Evolutionary conservation across 2,113 vertebrate genomes (phyloP).

Genomic region (Myrmecophaga tridactyla): DNA sequence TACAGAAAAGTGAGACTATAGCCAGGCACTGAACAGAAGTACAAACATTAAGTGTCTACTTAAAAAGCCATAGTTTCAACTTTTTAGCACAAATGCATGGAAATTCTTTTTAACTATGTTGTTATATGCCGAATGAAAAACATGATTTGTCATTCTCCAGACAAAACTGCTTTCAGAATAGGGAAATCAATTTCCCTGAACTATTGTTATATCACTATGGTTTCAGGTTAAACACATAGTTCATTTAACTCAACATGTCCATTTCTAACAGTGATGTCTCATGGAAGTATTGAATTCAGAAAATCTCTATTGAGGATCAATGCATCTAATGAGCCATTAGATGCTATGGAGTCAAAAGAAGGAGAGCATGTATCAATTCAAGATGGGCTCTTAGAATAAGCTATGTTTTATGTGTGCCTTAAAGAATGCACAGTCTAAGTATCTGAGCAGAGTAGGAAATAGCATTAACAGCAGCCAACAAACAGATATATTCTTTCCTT

Average conservation of each 20-base stretch:
- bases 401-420: neutral
- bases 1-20: slow-evolving; percentile 29
- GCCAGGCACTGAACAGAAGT: neutral
- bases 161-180: slow-evolving; percentile 29
- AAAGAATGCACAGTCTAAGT: neutral
- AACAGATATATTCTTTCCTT: neutral
- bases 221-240: neutral
- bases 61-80: neutral
- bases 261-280: neutral
- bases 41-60: neutral
- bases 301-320: neutral
- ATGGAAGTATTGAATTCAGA: neutral
- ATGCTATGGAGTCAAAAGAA: neutral
- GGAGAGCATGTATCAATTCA: neutral
- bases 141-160: neutral
- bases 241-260: neutral
- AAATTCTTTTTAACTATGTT: neutral
- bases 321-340: neutral
- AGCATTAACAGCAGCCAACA: neutral
- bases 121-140: neutral
- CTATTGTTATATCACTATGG: neutral
- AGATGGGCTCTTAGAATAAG: neutral
- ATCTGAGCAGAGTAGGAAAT: neutral
- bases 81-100: neutral
- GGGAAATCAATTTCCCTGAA: neutral